Evolutionary conservation across 2,113 vertebrate species (phyloP), one percentile per base, ranked within the genome.

Genomic region (Pelmatolapia mariae): DNA sequence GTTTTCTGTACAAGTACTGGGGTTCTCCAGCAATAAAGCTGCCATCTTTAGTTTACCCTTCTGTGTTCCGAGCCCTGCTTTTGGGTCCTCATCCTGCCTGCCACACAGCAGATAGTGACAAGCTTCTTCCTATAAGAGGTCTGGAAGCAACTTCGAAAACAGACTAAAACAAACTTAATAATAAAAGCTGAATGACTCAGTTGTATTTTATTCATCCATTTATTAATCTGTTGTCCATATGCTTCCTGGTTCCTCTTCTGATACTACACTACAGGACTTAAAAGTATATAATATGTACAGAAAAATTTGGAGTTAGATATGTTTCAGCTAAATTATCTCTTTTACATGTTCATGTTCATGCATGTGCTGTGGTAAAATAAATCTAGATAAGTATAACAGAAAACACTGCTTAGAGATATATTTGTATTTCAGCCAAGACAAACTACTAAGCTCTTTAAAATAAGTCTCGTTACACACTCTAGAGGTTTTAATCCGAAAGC

Each of bases 401-500:
- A 90, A 71, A 54, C 71, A 79, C 24, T 56, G 47, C 83, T 76
- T 9, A 1, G 26, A 81, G 47, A 73, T 73, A 50, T 89, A 57
- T 79, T 87, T 84, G 56, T 47, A 31, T 73, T 68, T 89, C 50
- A 84, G 85, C 22, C 84, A 45, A 78, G 63, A 61, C 31, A 85
- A 43, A 53, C 52, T 78, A 52, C 80, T 92, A 93, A 93, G 80
- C 84, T 89, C 66, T 92, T 92, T 63, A 82, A 38, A 56, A 86
- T 61, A 76, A 91, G 68, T 86, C 80, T 59, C 26, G 82, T 78
- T 92, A 73, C 57, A 91, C 91, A 93, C 63, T 82, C 53, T 47
- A 52, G 81, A 63, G 63, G 83, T 85, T 82, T 90, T 91, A 94
- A 94, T 95, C 89, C 76, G 10, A 84, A 50, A 33, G 88, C 78